Base-by-base conservation (phyloP, 1,140 invertebrate species). In the Conus betulinus region DNA sequence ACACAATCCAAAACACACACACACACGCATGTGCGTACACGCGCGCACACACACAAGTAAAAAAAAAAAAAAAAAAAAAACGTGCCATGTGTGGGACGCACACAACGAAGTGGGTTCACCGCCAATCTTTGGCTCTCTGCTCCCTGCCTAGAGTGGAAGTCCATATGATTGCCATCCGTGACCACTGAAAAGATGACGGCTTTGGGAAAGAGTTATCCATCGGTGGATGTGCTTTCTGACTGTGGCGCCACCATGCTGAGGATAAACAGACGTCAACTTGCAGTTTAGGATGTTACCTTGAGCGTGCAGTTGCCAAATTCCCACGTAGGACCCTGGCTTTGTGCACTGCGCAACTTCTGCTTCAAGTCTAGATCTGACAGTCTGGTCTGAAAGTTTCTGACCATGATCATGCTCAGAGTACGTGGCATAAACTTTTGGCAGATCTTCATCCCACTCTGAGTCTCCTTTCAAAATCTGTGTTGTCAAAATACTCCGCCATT, bases 401-500 rank as follows among this genome's bases (percentile, higher is more conserved):
- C 23, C 86, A 87, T 53, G 53, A 76, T 23, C 4, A 78, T 81
- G 27, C 76, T 76, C 23, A 81, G 51, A 78, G 71, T 74, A 74
- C 71, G 52, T 57, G 39, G 52, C 86, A 87, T 27, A 71, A 27
- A 87, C 13, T 87, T 23, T 79, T 71, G 52, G 52, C 52, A 87
- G 55, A 87, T 87, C 39, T 81, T 74, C 71, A 74, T 74, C 71
- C 71, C 13, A 74, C 71, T 74, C 71, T 8, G 71, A 23, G 3
- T 74, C 76, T 25, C 67, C 53, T 87, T 71, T 87, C 76, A 78
- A 78, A 78, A 10, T 67, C 52, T 20, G 67, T 84, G 89, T 92
- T 94, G 91, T 96, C 96, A 90, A 96, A 96, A 92, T 95, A 96
- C 39, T n/a, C 20, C 0, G 13, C 20, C 8, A 23, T 76, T n/a